Evolutionary conservation across 2,797 vertebrate genomes (phyloP), one percentile per base, ranked within the genome.

Genomic region (Propithecus deckenii): DNA sequence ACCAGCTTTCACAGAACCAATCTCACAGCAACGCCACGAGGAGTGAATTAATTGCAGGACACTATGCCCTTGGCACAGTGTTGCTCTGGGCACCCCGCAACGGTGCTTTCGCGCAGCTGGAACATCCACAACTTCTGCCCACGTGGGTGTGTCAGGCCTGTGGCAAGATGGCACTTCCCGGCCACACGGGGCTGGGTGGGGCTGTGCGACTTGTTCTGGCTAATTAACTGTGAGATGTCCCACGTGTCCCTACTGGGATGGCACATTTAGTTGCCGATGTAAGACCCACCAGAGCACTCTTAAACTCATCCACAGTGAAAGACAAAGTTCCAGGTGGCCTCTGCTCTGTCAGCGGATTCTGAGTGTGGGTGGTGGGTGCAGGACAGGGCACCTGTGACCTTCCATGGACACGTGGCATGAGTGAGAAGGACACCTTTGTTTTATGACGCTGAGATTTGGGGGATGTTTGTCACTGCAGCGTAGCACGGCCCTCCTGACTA

Each of bases 81-180:
- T 1, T 0, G 0, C 48, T 50, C 22, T 18, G 59, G 46, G 11
- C 1, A 7, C 7, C 0, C 1, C 57, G 13, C 2, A 0, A 13
- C 6, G 0, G 2, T 1, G n/a, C 41, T 18, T 28, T 14, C 63
- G 3, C 0, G 2, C 22, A 4, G 6, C 25, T 6, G 35, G 52
- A 18, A n/a, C 5, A 3, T 14, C 61, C 0, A 1, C 0, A 2
- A 2, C 8, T 10, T 20, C 69, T 20, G 5, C 30, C 71, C 7
- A 1, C 1, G 10, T 15, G 23, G n/a, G 43, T 14, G 17, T 3
- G 4, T 15, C 15, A 5, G 9, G 10, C 10, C 57, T 9, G 1
- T 0, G 25, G 32, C 38, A 2, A 13, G 52, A 63, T 1, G 69
- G 61, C 28, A 5, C 38, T 38, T 13, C 52, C 57, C 28, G 12